These are phyloP conservation scores for Dreissena polymorpha DNA, from an alignment of 1,140 invertebrate species.

Conservation along the genomic window DNA sequence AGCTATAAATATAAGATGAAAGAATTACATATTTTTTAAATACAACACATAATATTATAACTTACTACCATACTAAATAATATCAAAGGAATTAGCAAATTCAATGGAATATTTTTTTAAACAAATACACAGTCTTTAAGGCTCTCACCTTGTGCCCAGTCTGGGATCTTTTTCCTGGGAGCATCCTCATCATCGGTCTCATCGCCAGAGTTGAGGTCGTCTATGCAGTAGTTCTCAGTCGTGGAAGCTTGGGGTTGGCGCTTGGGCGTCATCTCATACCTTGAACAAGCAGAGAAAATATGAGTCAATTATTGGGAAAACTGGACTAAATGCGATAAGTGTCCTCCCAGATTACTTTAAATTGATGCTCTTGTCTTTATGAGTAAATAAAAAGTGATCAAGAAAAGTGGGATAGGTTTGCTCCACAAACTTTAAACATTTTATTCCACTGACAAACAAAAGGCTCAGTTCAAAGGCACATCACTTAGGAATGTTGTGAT, in stretches of 20 bases:
- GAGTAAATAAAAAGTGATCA: too few relatives aligned
- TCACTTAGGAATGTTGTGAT: too few relatives aligned
- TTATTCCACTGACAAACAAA: too few relatives aligned
- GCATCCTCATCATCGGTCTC: slow-evolving; percentile 81
- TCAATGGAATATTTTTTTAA: not conserved
- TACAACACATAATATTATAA: too few relatives aligned
- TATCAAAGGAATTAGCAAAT: not conserved
- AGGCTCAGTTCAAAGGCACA: too few relatives aligned
- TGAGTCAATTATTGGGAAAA: not conserved
- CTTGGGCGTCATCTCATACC: slow-evolving; percentile 77
- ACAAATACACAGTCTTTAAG: not conserved
- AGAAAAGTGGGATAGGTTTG: too few relatives aligned
- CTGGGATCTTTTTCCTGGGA: slow-evolving; percentile 80
- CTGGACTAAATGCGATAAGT: too few relatives aligned
- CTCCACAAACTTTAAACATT: too few relatives aligned
- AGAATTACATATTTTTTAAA: too few relatives aligned
- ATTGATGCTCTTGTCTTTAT: too few relatives aligned
- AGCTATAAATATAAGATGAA: too few relatives aligned
- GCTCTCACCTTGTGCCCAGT: slow-evolving; percentile 78
- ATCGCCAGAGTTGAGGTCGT: slow-evolving; percentile 80
- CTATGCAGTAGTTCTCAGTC: slow-evolving; percentile 79
- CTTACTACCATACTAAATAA: not conserved
- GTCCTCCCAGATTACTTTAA: too few relatives aligned
- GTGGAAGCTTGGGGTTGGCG: slow-evolving; percentile 27
- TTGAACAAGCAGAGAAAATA: slow-evolving; percentile 44